A percentile compares a stretch with the other conserved stretches of the same genome.
These are phyloP conservation scores for Formicarius rufipectus DNA, from an alignment of 2,113 vertebrate species.

Conservation along the genomic window DNA sequence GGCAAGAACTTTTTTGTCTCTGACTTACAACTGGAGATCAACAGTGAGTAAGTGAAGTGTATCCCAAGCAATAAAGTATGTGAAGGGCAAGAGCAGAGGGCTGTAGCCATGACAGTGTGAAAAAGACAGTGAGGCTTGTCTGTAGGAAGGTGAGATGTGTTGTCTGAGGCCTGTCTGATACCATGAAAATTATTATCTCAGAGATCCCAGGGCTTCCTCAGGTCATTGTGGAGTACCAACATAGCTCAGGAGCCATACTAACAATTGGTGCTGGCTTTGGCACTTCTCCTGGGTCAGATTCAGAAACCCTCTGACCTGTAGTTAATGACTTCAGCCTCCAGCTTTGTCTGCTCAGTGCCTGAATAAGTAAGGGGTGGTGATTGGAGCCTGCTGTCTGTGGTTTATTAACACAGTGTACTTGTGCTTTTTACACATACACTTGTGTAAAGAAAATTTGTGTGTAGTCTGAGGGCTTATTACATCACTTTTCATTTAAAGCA, in stretches of 20 bases:
- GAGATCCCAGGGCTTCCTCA: background rate
- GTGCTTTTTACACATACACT: accelerated
- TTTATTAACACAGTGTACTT: background rate
- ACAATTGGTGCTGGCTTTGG: background rate
- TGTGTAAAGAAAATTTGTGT: background rate
- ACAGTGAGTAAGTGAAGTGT: background rate
- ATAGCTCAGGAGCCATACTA: background rate
- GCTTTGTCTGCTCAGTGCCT: background rate
- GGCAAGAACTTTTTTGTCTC: background rate
- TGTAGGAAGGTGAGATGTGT: background rate
- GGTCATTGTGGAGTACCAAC: background rate
- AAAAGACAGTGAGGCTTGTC: background rate
- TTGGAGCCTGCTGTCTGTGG: background rate
- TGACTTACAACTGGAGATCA: background rate
- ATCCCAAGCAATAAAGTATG: background rate
- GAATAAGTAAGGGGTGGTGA: background rate
- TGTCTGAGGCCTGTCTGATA: background rate
- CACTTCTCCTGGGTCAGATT: background rate
- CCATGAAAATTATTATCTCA: background rate
- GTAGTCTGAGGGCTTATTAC: background rate
- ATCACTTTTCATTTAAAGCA: background rate
- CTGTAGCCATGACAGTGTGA: background rate
- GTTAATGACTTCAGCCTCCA: background rate
- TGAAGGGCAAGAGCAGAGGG: background rate
- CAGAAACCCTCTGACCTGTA: background rate